phyloP scores from a whole-genome alignment of 2,888 invertebrate genomes.

The Xylota segnis region DNA sequence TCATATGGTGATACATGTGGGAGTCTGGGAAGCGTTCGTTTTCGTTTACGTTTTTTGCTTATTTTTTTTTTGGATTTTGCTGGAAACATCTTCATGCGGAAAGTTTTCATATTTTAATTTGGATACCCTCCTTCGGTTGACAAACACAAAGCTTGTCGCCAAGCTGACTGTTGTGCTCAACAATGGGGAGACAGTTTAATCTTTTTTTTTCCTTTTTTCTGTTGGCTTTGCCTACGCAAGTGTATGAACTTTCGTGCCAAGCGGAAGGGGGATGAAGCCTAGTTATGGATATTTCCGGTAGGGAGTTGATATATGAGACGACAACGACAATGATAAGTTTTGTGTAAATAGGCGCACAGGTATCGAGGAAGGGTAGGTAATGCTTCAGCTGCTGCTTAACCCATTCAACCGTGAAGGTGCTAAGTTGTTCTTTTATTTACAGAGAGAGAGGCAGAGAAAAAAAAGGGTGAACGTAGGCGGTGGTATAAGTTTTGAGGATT shows the following conservation, averaged over 20 bases:
- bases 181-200: conserved; percentile 67
- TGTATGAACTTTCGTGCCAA: conserved; percentile 25
- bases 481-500: conserved; percentile 32
- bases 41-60: conserved; percentile 43
- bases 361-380: conserved; percentile 29
- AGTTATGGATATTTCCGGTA: conserved; percentile 73
- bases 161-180: conserved; percentile 63
- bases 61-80: conserved; percentile 7
- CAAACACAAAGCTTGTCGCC: conserved; percentile 72
- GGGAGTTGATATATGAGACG: conserved; percentile 48
- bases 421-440: conserved; percentile 61
- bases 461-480: conserved; percentile 1
- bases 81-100: conserved; percentile 60
- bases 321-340: conserved; percentile 38
- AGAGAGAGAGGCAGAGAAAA: neutral
- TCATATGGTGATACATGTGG: conserved; percentile 60
- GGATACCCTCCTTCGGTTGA: conserved; percentile 63
- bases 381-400: conserved; percentile 30
- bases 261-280: conserved; percentile 36
- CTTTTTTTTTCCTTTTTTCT: conserved; percentile 17
- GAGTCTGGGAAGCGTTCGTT: conserved; percentile 49
- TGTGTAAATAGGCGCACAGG: conserved; percentile 64
- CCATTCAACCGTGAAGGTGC: conserved; percentile 64
- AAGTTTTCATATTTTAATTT: conserved; percentile 74
- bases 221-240: conserved; percentile 4